These are phyloP conservation scores for Bactericera cockerelli DNA, from an alignment of 1,140 invertebrate species.

Conservation along the genomic window DNA sequence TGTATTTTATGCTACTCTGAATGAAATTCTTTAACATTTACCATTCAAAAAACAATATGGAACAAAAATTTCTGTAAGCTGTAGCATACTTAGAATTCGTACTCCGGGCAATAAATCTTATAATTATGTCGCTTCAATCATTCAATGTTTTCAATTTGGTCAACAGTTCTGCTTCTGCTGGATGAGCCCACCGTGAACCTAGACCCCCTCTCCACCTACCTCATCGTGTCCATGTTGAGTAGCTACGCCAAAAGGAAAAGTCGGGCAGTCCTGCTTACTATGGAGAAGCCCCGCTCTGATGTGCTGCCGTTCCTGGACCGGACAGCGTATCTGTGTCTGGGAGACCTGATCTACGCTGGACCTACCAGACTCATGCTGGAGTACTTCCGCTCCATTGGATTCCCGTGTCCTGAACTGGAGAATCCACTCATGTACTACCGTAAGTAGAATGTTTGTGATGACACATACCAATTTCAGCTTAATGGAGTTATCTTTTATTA, in stretches of 20 bases:
- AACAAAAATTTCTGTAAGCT: no score
- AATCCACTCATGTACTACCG: constrained; percentile 88
- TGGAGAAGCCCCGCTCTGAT: constrained; percentile 85
- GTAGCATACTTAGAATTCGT: no score
- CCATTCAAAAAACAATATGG: no score
- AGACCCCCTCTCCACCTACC: constrained; percentile 79
- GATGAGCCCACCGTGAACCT: constrained; percentile 84
- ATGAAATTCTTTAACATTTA: no score
- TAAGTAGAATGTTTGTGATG: constrained; percentile 42
- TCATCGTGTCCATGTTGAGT: constrained; percentile 80
- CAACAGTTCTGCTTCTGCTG: constrained; percentile 59
- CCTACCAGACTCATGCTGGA: constrained; percentile 76
- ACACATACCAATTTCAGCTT: not conserved
- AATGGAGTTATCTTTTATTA: constrained; percentile 9
- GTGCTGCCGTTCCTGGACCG: constrained; percentile 81
- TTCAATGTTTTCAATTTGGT: no score
- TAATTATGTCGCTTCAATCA: no score
- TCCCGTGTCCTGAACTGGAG: constrained; percentile 80
- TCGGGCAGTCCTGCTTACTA: constrained; percentile 70
- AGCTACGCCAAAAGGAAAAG: constrained; percentile 83
- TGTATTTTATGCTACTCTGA: no score
- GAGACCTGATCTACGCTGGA: constrained; percentile 80
- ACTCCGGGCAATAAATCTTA: no score
- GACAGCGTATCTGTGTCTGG: constrained; percentile 68
- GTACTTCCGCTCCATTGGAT: constrained; percentile 80